phyloP scores from a whole-genome alignment of 2,113 vertebrate species.

The Indicator maculatus region DNA sequence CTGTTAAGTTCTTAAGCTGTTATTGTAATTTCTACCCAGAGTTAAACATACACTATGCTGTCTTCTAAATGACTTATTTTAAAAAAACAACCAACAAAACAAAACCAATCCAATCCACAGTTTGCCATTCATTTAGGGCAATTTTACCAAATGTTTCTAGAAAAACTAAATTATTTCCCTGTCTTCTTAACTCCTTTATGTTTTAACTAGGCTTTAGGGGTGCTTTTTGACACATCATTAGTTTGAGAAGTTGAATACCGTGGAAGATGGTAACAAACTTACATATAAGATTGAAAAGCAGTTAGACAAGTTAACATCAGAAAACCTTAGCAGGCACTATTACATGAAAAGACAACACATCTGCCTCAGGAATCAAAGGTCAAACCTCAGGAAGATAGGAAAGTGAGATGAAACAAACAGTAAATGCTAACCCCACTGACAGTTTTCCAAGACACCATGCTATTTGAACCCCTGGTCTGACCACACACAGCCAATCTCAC shows the following conservation, averaged over 20 bases:
- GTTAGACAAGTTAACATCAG: background rate
- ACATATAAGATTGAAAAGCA: background rate
- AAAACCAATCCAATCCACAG: background rate
- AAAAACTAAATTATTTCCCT: background rate
- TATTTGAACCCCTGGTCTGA: background rate
- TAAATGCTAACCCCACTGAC: background rate
- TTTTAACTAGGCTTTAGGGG: background rate
- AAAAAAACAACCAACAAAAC: background rate
- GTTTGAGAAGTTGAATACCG: background rate
- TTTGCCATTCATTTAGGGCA: background rate
- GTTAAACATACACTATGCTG: background rate
- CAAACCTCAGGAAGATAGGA: background rate
- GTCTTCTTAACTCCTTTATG: background rate
- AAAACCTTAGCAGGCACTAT: background rate
- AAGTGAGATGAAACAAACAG: background rate
- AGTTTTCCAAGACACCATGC: background rate
- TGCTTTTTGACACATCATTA: background rate
- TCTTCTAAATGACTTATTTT: background rate
- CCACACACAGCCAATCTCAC: background rate
- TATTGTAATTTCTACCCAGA: background rate
- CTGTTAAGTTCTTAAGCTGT: background rate
- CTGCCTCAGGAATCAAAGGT: background rate
- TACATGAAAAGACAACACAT: background rate
- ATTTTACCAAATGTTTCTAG: background rate
- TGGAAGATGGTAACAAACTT: background rate